Percentiles rank a stretch among this genome's conserved stretches.
phyloP scores from a whole-genome alignment of 1,140 invertebrate genomes.

The Sminthurinus signatus region DNA sequence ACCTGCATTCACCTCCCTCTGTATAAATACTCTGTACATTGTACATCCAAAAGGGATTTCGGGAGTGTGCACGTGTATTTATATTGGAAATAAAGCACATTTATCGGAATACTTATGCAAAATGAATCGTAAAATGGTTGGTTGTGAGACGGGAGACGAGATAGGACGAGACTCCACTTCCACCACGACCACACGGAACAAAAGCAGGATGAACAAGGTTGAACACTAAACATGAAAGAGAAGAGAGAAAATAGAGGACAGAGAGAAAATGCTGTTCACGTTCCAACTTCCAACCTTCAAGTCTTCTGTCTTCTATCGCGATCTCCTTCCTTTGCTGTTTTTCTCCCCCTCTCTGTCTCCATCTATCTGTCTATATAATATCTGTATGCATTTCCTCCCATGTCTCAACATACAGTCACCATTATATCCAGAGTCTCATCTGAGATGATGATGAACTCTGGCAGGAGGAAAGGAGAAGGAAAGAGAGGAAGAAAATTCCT shows the following conservation, averaged over 20 bases:
- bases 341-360: neutral
- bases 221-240: slow-evolving; percentile 8
- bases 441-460: too few species aligned
- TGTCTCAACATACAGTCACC: neutral
- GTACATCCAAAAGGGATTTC: too few species aligned
- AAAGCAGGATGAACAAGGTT: too few species aligned
- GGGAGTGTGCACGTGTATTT: slow-evolving; percentile 16
- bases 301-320: neutral
- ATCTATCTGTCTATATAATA: slow-evolving; percentile 5
- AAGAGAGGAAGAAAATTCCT: neutral
- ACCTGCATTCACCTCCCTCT: too few species aligned
- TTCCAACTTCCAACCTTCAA: slow-evolving; percentile 14
- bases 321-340: neutral
- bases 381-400: slow-evolving; percentile 7
- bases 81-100: slow-evolving; percentile 31
- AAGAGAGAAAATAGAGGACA: neutral
- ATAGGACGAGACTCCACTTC: neutral
- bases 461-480: too few species aligned
- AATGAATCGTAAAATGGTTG: slow-evolving; percentile 29
- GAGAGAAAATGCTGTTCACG: slow-evolving; percentile 28
- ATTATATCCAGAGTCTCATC: too few species aligned
- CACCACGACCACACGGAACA: too few species aligned
- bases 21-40: too few species aligned
- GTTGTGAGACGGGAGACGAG: slow-evolving; percentile 17
- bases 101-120: slow-evolving; percentile 37